A percentile compares a stretch with the other conserved stretches of the same genome.
Evolutionary conservation across 2,888 invertebrate genomes (phyloP).

Genomic region (Lagria hirta): DNA sequence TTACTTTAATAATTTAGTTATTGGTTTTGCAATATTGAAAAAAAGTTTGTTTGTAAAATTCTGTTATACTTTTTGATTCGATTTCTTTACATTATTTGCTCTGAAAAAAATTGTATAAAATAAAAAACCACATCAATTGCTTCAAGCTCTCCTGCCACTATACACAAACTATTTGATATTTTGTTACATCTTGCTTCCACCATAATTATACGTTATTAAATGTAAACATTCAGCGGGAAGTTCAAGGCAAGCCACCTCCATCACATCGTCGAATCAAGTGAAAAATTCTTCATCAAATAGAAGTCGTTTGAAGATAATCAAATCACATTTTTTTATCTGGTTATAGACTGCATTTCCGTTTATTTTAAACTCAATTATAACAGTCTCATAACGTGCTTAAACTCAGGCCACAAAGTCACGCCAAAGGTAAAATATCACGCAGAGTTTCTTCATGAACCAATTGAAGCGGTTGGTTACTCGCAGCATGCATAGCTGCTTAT

Average conservation of each 20-base stretch:
- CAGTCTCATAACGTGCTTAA: slow-evolving; percentile 21
- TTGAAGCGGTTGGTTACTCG: slow-evolving; percentile 28
- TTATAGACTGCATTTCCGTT: slow-evolving; percentile 21
- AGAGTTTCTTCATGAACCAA: slow-evolving; percentile 27
- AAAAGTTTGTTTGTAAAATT: too few species aligned
- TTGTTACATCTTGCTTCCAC: slow-evolving; percentile 20
- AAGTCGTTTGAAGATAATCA: background rate
- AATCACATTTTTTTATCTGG: too few species aligned
- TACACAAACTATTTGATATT: slow-evolving; percentile 21
- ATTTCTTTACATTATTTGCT: too few species aligned
- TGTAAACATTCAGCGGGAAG: slow-evolving; percentile 24
- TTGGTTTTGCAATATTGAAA: too few species aligned
- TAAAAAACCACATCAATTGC: too few species aligned
- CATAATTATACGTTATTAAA: slow-evolving; percentile 28
- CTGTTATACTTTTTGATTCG: too few species aligned
- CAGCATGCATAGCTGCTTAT: slow-evolving; percentile 27
- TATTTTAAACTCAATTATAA: slow-evolving; percentile 18
- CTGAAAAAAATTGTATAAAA: too few species aligned
- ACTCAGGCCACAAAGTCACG: slow-evolving; percentile 29
- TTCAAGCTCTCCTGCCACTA: slow-evolving; percentile 14
- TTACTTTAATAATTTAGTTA: too few species aligned
- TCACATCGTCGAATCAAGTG: slow-evolving; percentile 12
- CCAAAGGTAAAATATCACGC: slow-evolving; percentile 34
- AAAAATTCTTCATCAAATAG: background rate
- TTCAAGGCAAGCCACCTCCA: slow-evolving; percentile 27